A percentile compares a stretch with the other conserved stretches of the same genome.
Evolutionary conservation across 2,797 vertebrate genomes (phyloP).

Genomic region (Bothrops alternatus): DNA sequence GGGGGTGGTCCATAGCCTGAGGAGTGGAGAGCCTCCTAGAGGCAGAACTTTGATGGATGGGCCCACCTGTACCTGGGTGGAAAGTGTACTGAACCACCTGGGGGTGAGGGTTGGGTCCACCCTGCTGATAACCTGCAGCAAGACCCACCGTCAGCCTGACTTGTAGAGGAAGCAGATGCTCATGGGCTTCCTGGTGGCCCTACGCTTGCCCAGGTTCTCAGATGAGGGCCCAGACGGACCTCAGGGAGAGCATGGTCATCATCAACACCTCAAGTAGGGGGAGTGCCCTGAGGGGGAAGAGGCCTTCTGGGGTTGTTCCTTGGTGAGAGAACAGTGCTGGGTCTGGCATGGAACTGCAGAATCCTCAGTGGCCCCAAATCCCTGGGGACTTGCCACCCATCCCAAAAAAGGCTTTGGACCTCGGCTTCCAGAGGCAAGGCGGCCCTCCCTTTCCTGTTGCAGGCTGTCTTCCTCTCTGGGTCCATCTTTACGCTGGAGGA

Average conservation of each 20-base stretch:
- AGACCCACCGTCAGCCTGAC: not conserved
- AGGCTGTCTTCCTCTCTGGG: not conserved
- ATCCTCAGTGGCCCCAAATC: not conserved
- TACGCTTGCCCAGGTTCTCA: not conserved
- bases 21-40: not conserved
- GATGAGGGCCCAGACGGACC: not conserved
- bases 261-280: fast-evolving
- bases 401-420: not conserved
- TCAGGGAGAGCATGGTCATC: not conserved
- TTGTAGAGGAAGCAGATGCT: not conserved
- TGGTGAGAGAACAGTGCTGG: not conserved
- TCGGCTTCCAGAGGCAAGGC: not conserved
- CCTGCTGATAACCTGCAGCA: not conserved
- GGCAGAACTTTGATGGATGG: fast-evolving
- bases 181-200: not conserved
- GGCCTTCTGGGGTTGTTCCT: too few relatives aligned
- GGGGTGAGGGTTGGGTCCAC: not conserved
- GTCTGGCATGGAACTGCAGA: not conserved
- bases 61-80: fast-evolving
- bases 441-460: not conserved
- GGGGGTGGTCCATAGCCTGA: not conserved
- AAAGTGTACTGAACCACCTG: not conserved
- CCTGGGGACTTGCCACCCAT: not conserved
- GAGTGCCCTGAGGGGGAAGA: not conserved
- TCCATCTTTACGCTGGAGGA: too few relatives aligned